Evolutionary conservation across 2,113 vertebrate species (phyloP).

Genomic region (Petrocephalus zakoni): DNA sequence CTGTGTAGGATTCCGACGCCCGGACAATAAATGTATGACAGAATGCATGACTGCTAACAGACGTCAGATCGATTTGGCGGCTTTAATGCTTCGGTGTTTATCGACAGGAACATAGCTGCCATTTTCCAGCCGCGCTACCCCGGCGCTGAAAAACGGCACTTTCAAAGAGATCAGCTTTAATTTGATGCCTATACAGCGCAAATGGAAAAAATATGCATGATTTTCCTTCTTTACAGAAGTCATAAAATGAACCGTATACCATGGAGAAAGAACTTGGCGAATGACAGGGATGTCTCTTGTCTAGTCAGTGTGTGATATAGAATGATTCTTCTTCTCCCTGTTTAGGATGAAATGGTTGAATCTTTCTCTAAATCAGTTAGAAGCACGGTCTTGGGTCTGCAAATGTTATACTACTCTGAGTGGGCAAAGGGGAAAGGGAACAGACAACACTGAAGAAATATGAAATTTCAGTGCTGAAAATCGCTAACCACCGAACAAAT

Average conservation of each 20-base stretch:
- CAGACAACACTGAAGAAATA: neutral
- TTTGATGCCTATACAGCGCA: neutral
- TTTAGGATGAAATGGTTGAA: neutral
- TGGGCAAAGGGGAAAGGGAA: neutral
- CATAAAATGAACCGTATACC: neutral
- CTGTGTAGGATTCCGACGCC: neutral
- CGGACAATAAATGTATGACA: conserved; percentile 6
- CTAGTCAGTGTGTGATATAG: neutral
- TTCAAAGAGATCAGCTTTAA: conserved; percentile 11
- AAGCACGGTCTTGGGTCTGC: neutral
- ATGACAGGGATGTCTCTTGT: neutral
- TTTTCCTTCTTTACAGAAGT: conserved; percentile 4
- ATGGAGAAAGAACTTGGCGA: neutral
- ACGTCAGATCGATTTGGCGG: neutral
- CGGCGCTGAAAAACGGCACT: neutral
- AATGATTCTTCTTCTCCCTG: neutral
- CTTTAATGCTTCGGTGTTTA: conserved; percentile 7
- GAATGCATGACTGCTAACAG: neutral
- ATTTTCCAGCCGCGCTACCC: neutral
- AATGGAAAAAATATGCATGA: conserved; percentile 12
- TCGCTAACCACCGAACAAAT: neutral
- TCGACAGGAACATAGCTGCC: neutral
- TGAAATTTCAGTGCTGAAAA: neutral
- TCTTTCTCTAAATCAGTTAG: neutral
- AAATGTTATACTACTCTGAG: neutral